These are phyloP conservation scores for Benthosema pterotum DNA, from an alignment of 2,797 vertebrate genomes.

Conservation along the genomic window DNA sequence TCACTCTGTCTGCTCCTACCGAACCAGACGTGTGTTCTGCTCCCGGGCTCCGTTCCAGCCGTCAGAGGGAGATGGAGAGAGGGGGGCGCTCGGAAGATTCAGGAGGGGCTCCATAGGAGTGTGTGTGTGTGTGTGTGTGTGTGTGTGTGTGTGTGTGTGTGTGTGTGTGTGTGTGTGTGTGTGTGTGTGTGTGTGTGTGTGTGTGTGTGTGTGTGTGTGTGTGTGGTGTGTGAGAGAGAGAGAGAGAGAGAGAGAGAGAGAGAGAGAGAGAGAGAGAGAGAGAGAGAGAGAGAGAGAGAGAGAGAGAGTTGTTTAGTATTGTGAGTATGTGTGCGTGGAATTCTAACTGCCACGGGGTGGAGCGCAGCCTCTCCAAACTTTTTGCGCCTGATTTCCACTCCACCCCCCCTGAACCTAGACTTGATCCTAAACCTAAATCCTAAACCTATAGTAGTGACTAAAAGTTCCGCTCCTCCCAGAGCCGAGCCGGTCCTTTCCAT, in stretches of 20 bases:
- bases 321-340: slow-evolving; percentile 17
- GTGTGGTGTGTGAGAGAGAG: too few relatives aligned
- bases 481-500: too few relatives aligned
- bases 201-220: too few relatives aligned
- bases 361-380: slow-evolving; percentile 65
- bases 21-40: too few relatives aligned
- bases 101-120: not conserved
- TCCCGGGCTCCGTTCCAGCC: too few relatives aligned
- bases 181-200: not conserved
- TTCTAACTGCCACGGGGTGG: slow-evolving; percentile 67
- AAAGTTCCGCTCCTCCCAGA: slow-evolving; percentile 47
- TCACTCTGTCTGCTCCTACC: too few relatives aligned
- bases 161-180: too few relatives aligned
- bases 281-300: not conserved
- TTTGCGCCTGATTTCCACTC: slow-evolving; percentile 24
- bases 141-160: not conserved
- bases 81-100: not conserved
- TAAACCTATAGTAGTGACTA: slow-evolving; percentile 33
- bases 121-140: too few relatives aligned
- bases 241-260: not conserved
- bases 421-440: not conserved
- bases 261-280: not conserved
- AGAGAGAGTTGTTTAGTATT: not conserved
- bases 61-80: slow-evolving; percentile 39
- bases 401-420: slow-evolving; percentile 10